Evolutionary conservation across 2,888 invertebrate species (phyloP).

Genomic region (Drosophila meridiana): DNA sequence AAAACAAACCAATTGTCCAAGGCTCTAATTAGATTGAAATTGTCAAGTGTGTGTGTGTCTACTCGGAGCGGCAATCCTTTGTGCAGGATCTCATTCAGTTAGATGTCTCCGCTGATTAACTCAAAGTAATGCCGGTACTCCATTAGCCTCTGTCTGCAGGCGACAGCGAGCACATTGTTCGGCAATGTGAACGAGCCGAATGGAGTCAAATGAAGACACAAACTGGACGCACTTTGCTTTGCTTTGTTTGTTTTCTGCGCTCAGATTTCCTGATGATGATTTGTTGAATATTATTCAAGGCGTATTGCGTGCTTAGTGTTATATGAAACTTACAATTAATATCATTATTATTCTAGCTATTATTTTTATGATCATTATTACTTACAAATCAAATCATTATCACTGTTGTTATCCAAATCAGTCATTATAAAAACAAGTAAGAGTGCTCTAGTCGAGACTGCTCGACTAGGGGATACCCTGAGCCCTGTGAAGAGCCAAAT

Average conservation of each 20-base stretch:
- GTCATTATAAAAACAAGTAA: no score
- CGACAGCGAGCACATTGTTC: constrained; percentile 66
- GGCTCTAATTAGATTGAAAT: constrained; percentile 56
- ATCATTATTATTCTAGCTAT: no score
- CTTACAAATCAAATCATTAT: background rate
- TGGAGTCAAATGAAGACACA: background rate
- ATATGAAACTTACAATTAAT: no score
- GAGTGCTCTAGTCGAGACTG: no score
- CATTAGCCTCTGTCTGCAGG: constrained; percentile 56
- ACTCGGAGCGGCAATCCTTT: constrained; percentile 33
- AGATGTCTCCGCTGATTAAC: constrained; percentile 59
- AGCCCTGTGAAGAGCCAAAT: no score
- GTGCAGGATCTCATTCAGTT: constrained; percentile 45
- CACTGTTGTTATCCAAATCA: background rate
- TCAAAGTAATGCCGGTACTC: constrained; percentile 36
- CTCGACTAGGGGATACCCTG: no score
- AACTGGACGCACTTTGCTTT: background rate
- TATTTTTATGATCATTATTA: no score
- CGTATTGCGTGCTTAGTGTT: no score
- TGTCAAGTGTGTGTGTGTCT: constrained; percentile 42
- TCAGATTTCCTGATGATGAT: no score
- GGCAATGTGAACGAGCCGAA: constrained; percentile 9
- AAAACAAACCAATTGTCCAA: constrained; percentile 12
- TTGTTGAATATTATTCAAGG: background rate
- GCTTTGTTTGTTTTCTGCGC: background rate